Evolutionary conservation across 2,113 vertebrate genomes (phyloP).

Genomic region (Guaruba guarouba): DNA sequence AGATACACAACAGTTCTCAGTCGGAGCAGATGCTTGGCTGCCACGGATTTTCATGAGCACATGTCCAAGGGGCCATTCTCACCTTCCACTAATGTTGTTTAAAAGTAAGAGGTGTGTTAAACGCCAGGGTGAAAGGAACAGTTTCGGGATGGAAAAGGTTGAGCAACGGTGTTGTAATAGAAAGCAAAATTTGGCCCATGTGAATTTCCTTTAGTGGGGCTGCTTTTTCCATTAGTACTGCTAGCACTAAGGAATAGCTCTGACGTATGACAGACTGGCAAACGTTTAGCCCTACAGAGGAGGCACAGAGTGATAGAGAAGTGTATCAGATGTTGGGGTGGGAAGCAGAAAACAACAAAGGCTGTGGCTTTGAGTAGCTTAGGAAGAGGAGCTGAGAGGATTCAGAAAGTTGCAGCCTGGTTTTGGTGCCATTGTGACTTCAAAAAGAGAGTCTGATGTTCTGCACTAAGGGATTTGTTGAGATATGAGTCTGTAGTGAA

Average conservation of each 20-base stretch:
- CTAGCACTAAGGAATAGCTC: neutral
- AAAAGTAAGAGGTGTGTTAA: neutral
- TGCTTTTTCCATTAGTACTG: slow-evolving; percentile 1
- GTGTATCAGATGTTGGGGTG: neutral
- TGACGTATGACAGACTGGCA: neutral
- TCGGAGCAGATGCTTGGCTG: slow-evolving; percentile 3
- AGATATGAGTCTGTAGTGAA: neutral
- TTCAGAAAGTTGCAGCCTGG: neutral
- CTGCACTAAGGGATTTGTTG: neutral
- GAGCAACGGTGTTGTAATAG: slow-evolving; percentile 33
- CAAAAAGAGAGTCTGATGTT: neutral
- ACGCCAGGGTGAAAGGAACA: neutral
- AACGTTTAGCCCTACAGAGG: neutral
- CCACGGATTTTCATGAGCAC: neutral
- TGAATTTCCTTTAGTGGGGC: neutral
- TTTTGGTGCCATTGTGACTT: neutral
- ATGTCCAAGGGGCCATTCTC: slow-evolving; percentile 17
- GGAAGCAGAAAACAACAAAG: neutral
- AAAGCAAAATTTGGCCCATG: slow-evolving; percentile 48
- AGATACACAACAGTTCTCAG: slow-evolving; percentile 40
- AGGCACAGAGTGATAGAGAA: neutral
- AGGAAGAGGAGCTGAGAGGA: neutral
- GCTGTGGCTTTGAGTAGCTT: neutral
- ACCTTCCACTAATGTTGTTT: slow-evolving; percentile 5
- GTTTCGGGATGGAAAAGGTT: slow-evolving; percentile 44